Percentiles rank a stretch among this genome's conserved stretches.
Evolutionary conservation across 2,888 invertebrate species (phyloP).

Genomic region (Ophraella communa): DNA sequence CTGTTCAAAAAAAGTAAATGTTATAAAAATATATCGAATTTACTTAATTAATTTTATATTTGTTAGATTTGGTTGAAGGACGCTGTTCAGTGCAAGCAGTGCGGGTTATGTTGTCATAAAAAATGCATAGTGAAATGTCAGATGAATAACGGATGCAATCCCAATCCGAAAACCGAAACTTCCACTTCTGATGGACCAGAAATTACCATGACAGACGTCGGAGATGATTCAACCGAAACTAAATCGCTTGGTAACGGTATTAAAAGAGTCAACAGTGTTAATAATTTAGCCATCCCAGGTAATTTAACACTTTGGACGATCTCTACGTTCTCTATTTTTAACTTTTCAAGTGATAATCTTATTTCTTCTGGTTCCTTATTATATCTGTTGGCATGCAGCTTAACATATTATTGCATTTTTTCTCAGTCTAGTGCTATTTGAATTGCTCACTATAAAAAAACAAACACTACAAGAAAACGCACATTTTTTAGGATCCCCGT

Average conservation of each 20-base stretch:
- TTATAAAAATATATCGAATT: no score
- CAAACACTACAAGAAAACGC: neutral
- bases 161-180: constrained; percentile 44
- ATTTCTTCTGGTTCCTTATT: no score
- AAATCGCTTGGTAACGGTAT: constrained; percentile 60
- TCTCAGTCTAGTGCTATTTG: neutral
- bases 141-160: constrained; percentile 68
- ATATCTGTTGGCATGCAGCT: no score
- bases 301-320: neutral
- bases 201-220: constrained; percentile 60
- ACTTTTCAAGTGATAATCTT: no score
- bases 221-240: constrained; percentile 40
- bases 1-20: constrained; percentile 85
- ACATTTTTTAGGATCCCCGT: constrained; percentile 58
- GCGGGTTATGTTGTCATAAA: constrained; percentile 92
- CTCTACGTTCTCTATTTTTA: neutral
- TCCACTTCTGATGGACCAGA: constrained; percentile 55
- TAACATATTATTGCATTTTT: neutral
- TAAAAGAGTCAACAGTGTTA: constrained; percentile 75
- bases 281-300: constrained; percentile 71
- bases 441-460: neutral
- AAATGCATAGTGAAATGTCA: constrained; percentile 92
- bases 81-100: constrained; percentile 89
- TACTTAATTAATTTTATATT: neutral
- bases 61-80: constrained; percentile 93